Conservation (phyloP, 2,888 invertebrate genomes). For the Lordiphosa andalusiaca region DNA sequence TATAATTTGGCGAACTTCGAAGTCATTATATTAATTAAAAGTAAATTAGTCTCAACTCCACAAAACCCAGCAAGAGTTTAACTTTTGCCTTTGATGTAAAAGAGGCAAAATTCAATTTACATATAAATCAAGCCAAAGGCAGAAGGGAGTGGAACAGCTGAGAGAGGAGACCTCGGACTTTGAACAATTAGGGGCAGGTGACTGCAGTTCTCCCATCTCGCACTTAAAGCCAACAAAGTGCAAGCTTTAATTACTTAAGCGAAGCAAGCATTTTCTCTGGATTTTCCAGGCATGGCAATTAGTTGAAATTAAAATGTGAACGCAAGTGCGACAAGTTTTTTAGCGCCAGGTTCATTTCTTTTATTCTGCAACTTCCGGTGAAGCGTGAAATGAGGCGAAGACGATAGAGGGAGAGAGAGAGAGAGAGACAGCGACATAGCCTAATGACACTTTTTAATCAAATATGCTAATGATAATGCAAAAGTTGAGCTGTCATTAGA, state of each 20-base stretch:
- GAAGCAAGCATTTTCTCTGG: slow-evolving; percentile 12
- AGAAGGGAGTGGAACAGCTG: not conserved
- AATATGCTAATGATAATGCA: slow-evolving; percentile 74
- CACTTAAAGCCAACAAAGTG: slow-evolving; percentile 63
- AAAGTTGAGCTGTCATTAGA: slow-evolving; percentile 49
- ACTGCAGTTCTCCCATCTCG: slow-evolving; percentile 19
- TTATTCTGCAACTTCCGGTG: slow-evolving; percentile 62
- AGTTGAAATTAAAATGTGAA: slow-evolving; percentile 72
- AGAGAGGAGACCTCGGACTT: slow-evolving; percentile 33
- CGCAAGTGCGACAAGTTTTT: slow-evolving; percentile 48
- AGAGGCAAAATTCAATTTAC: slow-evolving; percentile 68
- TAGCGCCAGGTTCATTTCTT: slow-evolving; percentile 36
- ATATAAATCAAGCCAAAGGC: slow-evolving; percentile 66
- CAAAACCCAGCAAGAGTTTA: slow-evolving; percentile 25
- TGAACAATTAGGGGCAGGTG: slow-evolving; percentile 31
- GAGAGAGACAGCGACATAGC: slow-evolving; percentile 20
- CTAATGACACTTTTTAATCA: slow-evolving; percentile 75
- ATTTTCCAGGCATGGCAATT: slow-evolving; percentile 53
- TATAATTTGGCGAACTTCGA: slow-evolving; percentile 66
- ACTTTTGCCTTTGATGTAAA: slow-evolving; percentile 57
- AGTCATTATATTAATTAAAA: slow-evolving; percentile 75
- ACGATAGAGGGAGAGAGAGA: slow-evolving; percentile 1
- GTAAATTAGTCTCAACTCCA: slow-evolving; percentile 60
- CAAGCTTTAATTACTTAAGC: slow-evolving; percentile 72
- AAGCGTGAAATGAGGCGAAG: slow-evolving; percentile 56